Evolutionary conservation across 2,888 invertebrate species (phyloP).

Genomic region (Clivina fossor): DNA sequence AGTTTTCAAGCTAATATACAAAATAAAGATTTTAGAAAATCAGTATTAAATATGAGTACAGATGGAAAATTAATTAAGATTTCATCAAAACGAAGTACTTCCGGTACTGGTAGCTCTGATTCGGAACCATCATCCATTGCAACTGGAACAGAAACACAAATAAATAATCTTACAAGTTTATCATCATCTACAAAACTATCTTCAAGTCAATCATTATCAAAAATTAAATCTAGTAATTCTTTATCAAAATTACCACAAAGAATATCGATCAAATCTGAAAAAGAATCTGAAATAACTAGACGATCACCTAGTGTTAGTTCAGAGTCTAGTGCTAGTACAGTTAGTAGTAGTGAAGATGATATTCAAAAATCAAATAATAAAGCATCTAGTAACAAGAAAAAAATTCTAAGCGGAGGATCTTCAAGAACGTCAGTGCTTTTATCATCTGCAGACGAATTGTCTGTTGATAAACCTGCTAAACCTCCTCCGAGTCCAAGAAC

Average conservation of each 20-base stretch:
- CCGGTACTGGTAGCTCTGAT: constrained; percentile 55
- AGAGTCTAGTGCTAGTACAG: constrained; percentile 46
- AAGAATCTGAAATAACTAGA: constrained; percentile 7
- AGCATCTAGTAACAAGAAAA: constrained; percentile 46
- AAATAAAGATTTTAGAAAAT: constrained; percentile 76
- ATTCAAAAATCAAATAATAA: constrained; percentile 39
- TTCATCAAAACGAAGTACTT: constrained; percentile 53
- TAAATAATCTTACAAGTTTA: constrained; percentile 19
- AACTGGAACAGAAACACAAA: constrained; percentile 13
- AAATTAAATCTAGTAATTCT: constrained; percentile 23
- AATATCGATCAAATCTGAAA: constrained; percentile 21
- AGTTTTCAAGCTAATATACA: constrained; percentile 54
- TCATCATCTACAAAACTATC: constrained; percentile 12
- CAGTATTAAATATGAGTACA: constrained; percentile 67
- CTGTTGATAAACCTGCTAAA: constrained; percentile 55
- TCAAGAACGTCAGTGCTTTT: constrained; percentile 58
- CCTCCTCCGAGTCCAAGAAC: constrained; percentile 56
- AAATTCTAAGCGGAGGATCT: constrained; percentile 48
- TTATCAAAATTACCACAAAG: constrained; percentile 47
- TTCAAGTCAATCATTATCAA: constrained; percentile 18
- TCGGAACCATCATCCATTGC: constrained; percentile 36
- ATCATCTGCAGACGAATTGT: constrained; percentile 60
- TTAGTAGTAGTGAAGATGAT: constrained; percentile 51
- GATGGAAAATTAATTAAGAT: constrained; percentile 49
- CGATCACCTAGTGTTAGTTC: constrained; percentile 53